Base-by-base conservation (phyloP, 2,888 invertebrate species). In the Seira ritae region DNA sequence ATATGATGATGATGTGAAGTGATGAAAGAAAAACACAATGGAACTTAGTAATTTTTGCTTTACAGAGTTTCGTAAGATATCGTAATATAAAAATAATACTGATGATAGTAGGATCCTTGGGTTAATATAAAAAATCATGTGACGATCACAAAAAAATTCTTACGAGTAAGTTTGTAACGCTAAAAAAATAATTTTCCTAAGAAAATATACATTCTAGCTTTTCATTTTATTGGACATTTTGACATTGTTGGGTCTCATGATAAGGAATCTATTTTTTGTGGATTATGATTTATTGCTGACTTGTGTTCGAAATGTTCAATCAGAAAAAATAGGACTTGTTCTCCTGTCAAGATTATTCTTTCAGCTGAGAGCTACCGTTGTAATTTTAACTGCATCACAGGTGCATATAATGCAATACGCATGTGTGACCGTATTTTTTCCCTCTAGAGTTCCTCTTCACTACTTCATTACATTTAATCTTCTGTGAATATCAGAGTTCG, bases 211-310 rank as follows among this genome's bases (percentile, higher is more conserved):
- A n/a, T n/a, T n/a, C n/a, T n/a, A n/a, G n/a, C n/a, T n/a, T n/a
- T n/a, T n/a, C n/a, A n/a, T n/a, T n/a, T 55, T 67, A 8, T 50
- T 70, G 46, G 10, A 65, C 17, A 65, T 19, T 65, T 70, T 65
- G 71, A 12, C 42, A 8, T 42, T 6, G 6, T 42, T 8, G 42
- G 42, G 42, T 42, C 12, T 42, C 42, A 42, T 8, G n/a, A n/a
- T n/a, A 6, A 42, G 42, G 42, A 42, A 55, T 77, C 71, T 72
- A 72, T 60, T 42, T 22, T 70, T 50, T 42, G 70, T 60, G 31
- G 66, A 55, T 17, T 24, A 80, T 73, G 68, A 80, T 80, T 80
- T 80, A 73, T 80, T 73, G 60, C 60, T 31, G 62, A 77, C 50
- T 62, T 42, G 42, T 42, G 42, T 42, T 8, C 12, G 12, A 42